Percentiles rank a stretch among this genome's conserved stretches.
Evolutionary conservation across 2,113 vertebrate genomes (phyloP).

Genomic region (Oryzias celebensis): DNA sequence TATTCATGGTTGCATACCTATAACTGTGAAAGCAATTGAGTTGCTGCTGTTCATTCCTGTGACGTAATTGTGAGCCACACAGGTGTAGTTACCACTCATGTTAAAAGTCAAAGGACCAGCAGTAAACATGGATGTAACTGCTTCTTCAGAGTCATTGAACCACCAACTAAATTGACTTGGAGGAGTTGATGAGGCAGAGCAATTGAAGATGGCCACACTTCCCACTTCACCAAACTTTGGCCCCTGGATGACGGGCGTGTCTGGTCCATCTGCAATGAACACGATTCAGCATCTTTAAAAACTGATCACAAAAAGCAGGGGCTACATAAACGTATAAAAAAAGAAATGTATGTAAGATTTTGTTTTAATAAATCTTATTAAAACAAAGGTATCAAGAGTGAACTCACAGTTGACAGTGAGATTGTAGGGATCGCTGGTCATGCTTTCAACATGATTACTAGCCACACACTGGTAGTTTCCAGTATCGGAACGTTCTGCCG

Average conservation of each 20-base stretch:
- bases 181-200: slow-evolving; percentile 61
- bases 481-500: slow-evolving; percentile 29
- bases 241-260: slow-evolving; percentile 28
- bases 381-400: too few relatives aligned
- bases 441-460: slow-evolving; percentile 2
- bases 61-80: slow-evolving; percentile 64
- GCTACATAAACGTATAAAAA: not conserved
- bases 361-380: not conserved
- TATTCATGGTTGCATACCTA: slow-evolving; percentile 45
- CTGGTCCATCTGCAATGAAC: slow-evolving; percentile 47
- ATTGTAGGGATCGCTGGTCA: slow-evolving; percentile 32
- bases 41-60: slow-evolving; percentile 45
- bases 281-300: too few relatives aligned
- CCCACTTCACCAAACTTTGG: slow-evolving; percentile 40
- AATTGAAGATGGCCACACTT: slow-evolving; percentile 25
- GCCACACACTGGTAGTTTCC: slow-evolving; percentile 50
- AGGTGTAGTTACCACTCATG: slow-evolving; percentile 68
- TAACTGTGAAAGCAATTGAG: slow-evolving; percentile 47
- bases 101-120: slow-evolving; percentile 24
- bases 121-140: slow-evolving; percentile 27
- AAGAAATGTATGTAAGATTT: not conserved
- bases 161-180: slow-evolving; percentile 58
- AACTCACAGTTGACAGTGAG: slow-evolving; percentile 62
- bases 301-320: not conserved
- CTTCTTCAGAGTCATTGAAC: slow-evolving; percentile 41